Conservation (phyloP, 2,888 invertebrate species). For the Yponomeuta evonymella region DNA sequence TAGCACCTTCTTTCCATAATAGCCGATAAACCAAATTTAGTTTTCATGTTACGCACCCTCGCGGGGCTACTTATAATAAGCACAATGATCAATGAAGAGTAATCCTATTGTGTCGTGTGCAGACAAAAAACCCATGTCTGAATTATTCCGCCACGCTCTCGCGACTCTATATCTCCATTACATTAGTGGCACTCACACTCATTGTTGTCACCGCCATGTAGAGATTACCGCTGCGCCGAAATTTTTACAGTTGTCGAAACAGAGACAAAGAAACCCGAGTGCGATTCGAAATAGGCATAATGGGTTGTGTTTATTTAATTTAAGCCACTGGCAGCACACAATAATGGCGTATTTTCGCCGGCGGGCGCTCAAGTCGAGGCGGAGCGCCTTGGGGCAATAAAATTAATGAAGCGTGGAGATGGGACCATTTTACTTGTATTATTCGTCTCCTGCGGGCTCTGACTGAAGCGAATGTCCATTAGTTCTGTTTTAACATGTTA, state of each 20-base stretch:
- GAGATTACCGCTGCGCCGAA: constrained; percentile 60
- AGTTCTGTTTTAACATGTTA: constrained; percentile 77
- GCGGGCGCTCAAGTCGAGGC: constrained; percentile 50
- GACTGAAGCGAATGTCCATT: constrained; percentile 76
- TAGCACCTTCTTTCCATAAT: constrained; percentile 76
- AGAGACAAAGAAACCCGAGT: constrained; percentile 59
- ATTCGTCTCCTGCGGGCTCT: constrained; percentile 74
- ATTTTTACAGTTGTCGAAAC: constrained; percentile 64
- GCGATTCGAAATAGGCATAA: constrained; percentile 60
- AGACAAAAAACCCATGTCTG: constrained; percentile 72
- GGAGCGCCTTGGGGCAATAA: constrained; percentile 74
- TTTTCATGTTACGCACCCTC: constrained; percentile 75
- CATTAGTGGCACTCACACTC: constrained; percentile 49
- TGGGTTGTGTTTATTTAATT: constrained; percentile 72
- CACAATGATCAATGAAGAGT: constrained; percentile 75
- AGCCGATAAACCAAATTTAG: constrained; percentile 76
- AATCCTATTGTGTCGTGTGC: constrained; percentile 70
- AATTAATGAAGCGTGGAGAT: constrained; percentile 76
- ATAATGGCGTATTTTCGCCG: constrained; percentile 70
- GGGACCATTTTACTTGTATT: constrained; percentile 77
- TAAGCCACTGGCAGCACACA: constrained; percentile 67
- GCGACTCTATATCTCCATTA: constrained; percentile 67
- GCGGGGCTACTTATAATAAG: constrained; percentile 70
- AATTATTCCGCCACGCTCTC: constrained; percentile 71
- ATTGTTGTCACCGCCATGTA: constrained; percentile 49